Conservation (phyloP, 2,113 vertebrate genomes). For the Albula glossodonta region DNA sequence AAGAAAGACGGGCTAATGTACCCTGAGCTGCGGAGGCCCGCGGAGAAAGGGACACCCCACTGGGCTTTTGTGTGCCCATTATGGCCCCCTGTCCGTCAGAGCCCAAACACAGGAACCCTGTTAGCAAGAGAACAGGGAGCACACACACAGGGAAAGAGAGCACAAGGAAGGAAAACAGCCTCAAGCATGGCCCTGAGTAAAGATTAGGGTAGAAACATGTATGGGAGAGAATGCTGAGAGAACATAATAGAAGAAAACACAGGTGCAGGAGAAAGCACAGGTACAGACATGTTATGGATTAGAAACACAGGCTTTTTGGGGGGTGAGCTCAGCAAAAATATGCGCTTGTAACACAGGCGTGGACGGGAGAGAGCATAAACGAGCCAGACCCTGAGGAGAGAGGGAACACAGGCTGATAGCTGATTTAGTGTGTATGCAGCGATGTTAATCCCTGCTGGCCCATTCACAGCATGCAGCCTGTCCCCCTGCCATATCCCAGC, state of each 20-base stretch:
- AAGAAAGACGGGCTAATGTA: constrained; percentile 34
- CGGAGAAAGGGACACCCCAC: too few species aligned
- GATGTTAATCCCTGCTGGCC: too few species aligned
- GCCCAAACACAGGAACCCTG: background rate
- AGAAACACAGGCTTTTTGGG: background rate
- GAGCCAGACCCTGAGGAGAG: background rate
- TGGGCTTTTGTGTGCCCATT: background rate
- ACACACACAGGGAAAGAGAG: background rate
- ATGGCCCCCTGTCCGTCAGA: background rate
- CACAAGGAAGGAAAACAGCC: background rate
- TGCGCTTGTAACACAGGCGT: constrained; percentile 11
- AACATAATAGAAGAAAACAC: too few species aligned
- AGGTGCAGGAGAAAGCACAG: background rate
- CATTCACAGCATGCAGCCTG: too few species aligned
- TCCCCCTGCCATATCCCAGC: too few species aligned
- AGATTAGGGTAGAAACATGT: background rate
- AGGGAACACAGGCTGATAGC: background rate
- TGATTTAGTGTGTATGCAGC: background rate
- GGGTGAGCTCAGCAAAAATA: background rate
- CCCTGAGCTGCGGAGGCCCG: constrained; percentile 33
- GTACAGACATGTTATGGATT: background rate
- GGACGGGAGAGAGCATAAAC: constrained; percentile 5
- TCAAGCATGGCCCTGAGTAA: background rate
- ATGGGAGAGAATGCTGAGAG: background rate
- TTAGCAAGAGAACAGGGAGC: background rate